Evolutionary conservation across 2,888 invertebrate genomes (phyloP), one percentile per base, ranked within the genome.

Genomic region (Drosophila histrio): DNA sequence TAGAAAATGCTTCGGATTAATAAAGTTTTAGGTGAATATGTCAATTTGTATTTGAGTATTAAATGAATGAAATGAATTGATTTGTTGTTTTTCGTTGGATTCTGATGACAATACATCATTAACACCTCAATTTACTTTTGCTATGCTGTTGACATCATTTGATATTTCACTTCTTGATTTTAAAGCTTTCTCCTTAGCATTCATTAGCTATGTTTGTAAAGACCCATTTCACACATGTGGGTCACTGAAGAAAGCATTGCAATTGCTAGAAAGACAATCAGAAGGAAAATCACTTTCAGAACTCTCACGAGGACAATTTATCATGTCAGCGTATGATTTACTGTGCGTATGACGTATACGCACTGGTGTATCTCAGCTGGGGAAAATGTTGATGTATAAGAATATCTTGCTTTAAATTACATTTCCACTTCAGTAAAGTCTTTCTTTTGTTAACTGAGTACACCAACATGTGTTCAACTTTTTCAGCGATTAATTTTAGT

Each of bases 251-350:
- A 3, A 46, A 17, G 21, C 41, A 26, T 17, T 34, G 50, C 50
- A 70, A 50, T 44, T 36, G 34, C 49, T 26, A n/a, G 21, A 26
- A 58, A 70, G 39, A 67, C 52, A 61, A 67, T 53, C 47, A 28
- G 24, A 46, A 36, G 17, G 7, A 36, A 19, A 46, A 28, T 5
- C 2, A 36, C 36, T 49, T 34, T 46, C 28, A 46, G 11, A 28
- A n/a, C 32, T 34, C 44, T 44, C 28, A 15, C 44, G 44, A n/a
- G 39, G 11, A 38, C 28, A 61, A 73, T 82, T 70, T 73, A 68
- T 82, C 79, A 76, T 65, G 77, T 21, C 65, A 65, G 44, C 28
- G 38, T 17, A 49, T 79, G 80, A 73, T 77, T 77, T 66, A 77
- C 61, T 39, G 52, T 43, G 46, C 47, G 30, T 49, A 47, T 74